Conservation (phyloP, 2,888 invertebrate species). For the Eubasilissa splendida region DNA sequence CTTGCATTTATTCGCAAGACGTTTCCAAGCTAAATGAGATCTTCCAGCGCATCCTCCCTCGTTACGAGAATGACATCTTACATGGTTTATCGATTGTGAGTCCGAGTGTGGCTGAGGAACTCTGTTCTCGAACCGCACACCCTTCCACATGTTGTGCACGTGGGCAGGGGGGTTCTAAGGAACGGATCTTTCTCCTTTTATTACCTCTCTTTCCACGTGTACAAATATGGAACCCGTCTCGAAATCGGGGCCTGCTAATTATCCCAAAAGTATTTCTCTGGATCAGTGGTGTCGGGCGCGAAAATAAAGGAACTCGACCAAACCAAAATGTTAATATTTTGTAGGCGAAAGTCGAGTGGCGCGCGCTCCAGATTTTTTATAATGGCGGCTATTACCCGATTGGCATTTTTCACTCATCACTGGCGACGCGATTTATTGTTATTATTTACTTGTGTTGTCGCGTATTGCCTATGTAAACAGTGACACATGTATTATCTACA, state of each 20-base stretch:
- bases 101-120: too few species aligned
- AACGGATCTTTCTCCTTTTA: too few species aligned
- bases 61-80: too few species aligned
- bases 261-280: background rate
- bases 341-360: constrained; percentile 6
- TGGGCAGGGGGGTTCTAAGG: too few species aligned
- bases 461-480: constrained; percentile 21
- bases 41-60: too few species aligned
- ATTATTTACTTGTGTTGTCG: constrained; percentile 13
- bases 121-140: too few species aligned
- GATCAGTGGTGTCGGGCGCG: background rate
- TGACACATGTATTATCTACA: constrained; percentile 27
- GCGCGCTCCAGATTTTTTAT: constrained; percentile 3
- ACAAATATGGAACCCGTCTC: background rate
- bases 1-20: too few species aligned
- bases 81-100: too few species aligned
- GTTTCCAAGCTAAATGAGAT: too few species aligned
- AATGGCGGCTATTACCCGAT: background rate
- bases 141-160: too few species aligned
- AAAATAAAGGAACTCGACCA: too few species aligned
- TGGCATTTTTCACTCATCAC: constrained; percentile 19
- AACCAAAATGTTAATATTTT: background rate
- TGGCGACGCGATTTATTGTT: constrained; percentile 18
- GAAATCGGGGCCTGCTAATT: background rate
- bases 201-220: too few species aligned